Conservation (phyloP, 2,888 invertebrate species). For the Sminthurinus aureus region DNA sequence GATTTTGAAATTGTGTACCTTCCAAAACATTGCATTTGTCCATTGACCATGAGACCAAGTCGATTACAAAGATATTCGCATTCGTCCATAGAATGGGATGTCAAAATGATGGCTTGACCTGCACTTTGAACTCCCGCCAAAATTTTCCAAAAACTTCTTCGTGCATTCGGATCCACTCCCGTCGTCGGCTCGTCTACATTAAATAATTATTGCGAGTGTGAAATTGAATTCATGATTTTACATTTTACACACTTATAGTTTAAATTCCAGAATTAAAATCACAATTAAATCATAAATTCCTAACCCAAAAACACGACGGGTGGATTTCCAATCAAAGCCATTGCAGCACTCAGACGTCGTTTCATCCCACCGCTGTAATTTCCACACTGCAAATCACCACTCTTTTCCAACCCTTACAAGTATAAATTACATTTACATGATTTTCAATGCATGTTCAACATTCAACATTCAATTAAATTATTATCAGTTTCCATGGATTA, state of each 20-base stretch:
- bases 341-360: constrained; percentile 77
- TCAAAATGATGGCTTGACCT: constrained; percentile 71
- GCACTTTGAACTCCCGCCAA: constrained; percentile 66
- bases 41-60: constrained; percentile 78
- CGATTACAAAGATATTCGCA: constrained; percentile 82
- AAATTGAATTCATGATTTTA: too few species aligned
- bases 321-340: constrained; percentile 75
- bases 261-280: too few species aligned
- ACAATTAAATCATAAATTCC: too few species aligned
- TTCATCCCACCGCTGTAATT: constrained; percentile 79
- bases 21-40: constrained; percentile 77
- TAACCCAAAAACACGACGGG: constrained; percentile 77
- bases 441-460: too few species aligned
- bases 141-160: constrained; percentile 72
- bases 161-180: constrained; percentile 74
- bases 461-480: too few species aligned
- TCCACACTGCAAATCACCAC: constrained; percentile 46
- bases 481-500: too few species aligned
- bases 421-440: too few species aligned
- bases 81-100: constrained; percentile 87
- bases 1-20: too few species aligned
- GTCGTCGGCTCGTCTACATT: too few species aligned
- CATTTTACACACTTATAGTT: too few species aligned
- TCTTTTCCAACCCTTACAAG: constrained; percentile 38
- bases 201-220: too few species aligned